phyloP scores from a whole-genome alignment of 2,113 vertebrate genomes.

The Rhynchopsitta pachyrhyncha region DNA sequence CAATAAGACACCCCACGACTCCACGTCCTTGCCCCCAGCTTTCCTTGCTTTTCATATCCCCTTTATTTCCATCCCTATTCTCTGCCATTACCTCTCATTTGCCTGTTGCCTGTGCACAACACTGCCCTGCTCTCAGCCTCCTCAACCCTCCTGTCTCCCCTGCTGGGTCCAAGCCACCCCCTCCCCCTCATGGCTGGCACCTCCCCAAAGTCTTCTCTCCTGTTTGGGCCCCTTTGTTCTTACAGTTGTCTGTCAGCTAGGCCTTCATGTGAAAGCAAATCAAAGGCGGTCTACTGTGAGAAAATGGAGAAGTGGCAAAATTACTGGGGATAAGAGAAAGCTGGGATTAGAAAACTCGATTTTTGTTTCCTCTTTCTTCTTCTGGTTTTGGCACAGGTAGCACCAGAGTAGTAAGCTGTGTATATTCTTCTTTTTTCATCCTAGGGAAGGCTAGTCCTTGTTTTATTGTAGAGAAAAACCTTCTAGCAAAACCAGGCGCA shows the following conservation, averaged over 20 bases:
- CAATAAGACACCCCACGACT: background rate
- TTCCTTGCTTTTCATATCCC: background rate
- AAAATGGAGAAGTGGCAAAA: constrained; percentile 9
- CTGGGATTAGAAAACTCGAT: background rate
- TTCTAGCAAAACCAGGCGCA: background rate
- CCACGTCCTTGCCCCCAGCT: background rate
- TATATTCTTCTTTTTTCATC: background rate
- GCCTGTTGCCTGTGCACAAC: accelerated
- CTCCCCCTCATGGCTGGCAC: background rate
- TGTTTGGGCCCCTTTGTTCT: background rate
- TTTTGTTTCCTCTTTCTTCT: background rate
- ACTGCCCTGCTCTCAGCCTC: background rate
- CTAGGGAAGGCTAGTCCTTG: background rate
- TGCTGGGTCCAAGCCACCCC: background rate
- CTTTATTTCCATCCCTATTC: background rate
- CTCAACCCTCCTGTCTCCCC: background rate
- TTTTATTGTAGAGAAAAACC: constrained; percentile 11
- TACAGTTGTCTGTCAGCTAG: background rate
- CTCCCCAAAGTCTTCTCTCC: background rate
- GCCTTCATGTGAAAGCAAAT: constrained; percentile 29
- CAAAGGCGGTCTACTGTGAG: background rate
- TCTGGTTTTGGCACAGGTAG: background rate
- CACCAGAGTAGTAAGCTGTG: background rate
- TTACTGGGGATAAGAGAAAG: background rate
- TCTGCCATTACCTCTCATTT: background rate